Conservation (phyloP, 2,113 vertebrate genomes). For the Orientallactaga bullata region DNA sequence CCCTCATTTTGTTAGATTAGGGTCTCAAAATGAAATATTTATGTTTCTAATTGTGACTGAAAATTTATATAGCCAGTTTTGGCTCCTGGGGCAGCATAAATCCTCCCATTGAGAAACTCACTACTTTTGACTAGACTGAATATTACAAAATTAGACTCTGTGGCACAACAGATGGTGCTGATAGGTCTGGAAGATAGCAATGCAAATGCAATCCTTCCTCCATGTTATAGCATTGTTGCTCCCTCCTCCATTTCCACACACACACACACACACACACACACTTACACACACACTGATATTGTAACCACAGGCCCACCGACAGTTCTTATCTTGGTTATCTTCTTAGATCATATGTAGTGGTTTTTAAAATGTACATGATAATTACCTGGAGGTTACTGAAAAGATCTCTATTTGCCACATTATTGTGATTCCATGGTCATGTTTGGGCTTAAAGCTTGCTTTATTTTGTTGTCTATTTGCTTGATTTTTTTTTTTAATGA, state of each 20-base stretch:
- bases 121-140: neutral
- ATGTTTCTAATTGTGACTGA: constrained; percentile 11
- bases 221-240: neutral
- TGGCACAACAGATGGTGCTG: neutral
- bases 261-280: neutral
- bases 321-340: neutral
- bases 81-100: neutral
- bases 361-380: neutral
- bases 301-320: neutral
- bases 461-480: neutral
- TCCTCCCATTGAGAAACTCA: neutral
- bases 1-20: constrained; percentile 8
- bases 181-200: neutral
- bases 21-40: constrained; percentile 33
- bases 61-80: neutral
- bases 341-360: neutral
- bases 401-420: neutral
- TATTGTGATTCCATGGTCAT: neutral
- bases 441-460: neutral
- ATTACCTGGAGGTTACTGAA: neutral
- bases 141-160: neutral
- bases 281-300: neutral
- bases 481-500: neutral
- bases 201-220: neutral
- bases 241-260: neutral